phyloP scores from a whole-genome alignment of 2,113 vertebrate species.

The Oryctolagus cuniculus region mOryCun1.1 NC_091432.1:205554001-205554500 shows the following conservation, averaged over 20 bases:
- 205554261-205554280: neutral
- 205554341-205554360: neutral
- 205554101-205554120: conserved; percentile 24
- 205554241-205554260: neutral
- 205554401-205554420: neutral
- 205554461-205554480: neutral
- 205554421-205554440: neutral
- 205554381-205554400: neutral
- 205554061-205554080: neutral
- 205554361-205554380: neutral
- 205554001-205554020: neutral
- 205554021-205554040: neutral
- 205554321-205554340: neutral
- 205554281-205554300: neutral
- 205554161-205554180: neutral
- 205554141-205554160: conserved; percentile 18
- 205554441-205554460: neutral
- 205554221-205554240: neutral
- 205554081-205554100: conserved; percentile 34
- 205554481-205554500: neutral
- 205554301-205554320: neutral
- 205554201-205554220: neutral
- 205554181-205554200: conserved; percentile 22
- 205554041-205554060: neutral
- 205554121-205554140: conserved; percentile 5